phyloP scores from a whole-genome alignment of 2,797 vertebrate genomes.

The Takifugu rubripes region DNA sequence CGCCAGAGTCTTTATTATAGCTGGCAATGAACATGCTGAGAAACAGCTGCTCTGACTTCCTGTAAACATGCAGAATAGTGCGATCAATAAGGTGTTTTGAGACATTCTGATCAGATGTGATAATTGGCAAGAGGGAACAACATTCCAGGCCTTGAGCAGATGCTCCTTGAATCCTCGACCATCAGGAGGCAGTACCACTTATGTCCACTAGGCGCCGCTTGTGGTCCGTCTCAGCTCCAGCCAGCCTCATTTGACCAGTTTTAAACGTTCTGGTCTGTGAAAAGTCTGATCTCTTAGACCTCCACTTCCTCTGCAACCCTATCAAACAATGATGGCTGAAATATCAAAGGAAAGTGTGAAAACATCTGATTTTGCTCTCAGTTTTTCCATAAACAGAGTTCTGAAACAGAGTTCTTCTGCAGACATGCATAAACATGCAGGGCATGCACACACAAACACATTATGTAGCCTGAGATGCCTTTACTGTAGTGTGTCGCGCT shows the following conservation, averaged over 20 bases:
- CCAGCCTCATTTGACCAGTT: neutral
- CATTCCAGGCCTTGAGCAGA: neutral
- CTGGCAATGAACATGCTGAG: no score
- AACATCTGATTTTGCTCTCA: neutral
- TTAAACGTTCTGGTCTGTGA: slow-evolving; percentile 1
- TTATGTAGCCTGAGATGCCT: slow-evolving; percentile 13
- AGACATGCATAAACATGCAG: neutral
- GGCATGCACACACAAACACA: slow-evolving; percentile 7
- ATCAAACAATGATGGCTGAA: slow-evolving; percentile 9
- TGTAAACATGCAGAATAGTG: no score
- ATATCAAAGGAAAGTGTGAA: neutral
- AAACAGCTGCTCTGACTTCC: no score
- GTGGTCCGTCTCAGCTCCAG: slow-evolving; percentile 47
- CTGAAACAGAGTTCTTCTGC: neutral
- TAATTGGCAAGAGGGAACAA: neutral
- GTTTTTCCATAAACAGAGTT: slow-evolving; percentile 1
- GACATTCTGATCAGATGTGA: neutral
- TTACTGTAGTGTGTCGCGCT: slow-evolving; percentile 11
- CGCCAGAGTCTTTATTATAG: neutral
- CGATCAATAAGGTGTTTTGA: no score
- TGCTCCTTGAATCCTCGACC: neutral
- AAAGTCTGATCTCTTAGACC: slow-evolving; percentile 17
- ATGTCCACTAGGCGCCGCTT: slow-evolving; percentile 65
- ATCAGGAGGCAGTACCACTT: slow-evolving; percentile 3
- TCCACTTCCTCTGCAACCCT: slow-evolving; percentile 1